Base-by-base conservation (phyloP, 2,797 vertebrate genomes). In the Pygocentrus nattereri region DNA sequence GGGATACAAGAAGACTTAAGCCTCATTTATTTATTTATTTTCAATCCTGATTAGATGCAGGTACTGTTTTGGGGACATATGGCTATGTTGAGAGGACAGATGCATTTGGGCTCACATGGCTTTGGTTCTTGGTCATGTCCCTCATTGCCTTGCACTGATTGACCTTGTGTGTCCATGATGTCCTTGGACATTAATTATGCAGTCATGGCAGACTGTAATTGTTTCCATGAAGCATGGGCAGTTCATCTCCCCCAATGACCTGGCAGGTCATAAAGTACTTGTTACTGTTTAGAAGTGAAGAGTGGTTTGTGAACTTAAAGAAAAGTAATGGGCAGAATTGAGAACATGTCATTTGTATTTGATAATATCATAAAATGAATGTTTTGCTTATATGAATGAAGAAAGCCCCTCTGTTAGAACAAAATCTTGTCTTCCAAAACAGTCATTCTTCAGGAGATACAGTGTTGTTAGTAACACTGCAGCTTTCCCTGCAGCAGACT, bases 241-340 rank as follows among this genome's bases (percentile, higher is more conserved):
- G 56, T 78, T 47, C 78, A 87, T 80, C 79, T 83, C 67, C 79
- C 64, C 64, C 84, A 88, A 87, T 87, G 84, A 84, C 64, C 83
- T 83, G 62, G 82, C 81, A 74, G 80, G 78, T 82, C 80, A 82
- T 78, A 87, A 87, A 86, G 34, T 74, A 69, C 21, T 69, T 62
- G 23, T 16, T 25, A 49, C 30, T 15, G 44, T 13, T 47, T 19
- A 83, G 65, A 13, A 44, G 15, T 25, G 31, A 27, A n/a, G 73
- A 65, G 67, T 70, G 27, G 15, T 18, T 52, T 25, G 8, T 21
- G 16, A 19, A 19, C 61, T 16, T 2, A 64, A 62, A 7, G n/a
- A 16, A 25, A 27, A 52, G 52, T n/a, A n/a, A n/a, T n/a, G n/a
- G 2, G 19, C 6, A 7, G 52, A 54, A 52, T 44, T 44, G 41